Base-by-base conservation (phyloP, 2,888 invertebrate species). In the Smittia aterrima region DNA sequence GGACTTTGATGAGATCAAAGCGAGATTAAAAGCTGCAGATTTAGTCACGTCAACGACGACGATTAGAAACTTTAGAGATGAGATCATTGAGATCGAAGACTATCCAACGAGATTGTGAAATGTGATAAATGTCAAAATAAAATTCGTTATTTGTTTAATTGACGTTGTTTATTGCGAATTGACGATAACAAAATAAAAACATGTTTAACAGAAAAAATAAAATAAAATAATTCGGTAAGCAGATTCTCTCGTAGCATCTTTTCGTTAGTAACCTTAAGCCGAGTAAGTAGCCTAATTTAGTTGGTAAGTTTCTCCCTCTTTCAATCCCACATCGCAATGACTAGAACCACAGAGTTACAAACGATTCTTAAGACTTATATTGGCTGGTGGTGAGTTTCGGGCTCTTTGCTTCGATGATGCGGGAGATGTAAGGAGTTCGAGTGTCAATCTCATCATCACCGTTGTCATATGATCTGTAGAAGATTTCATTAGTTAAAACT, bases 371-470 rank as follows among this genome's bases (percentile, higher is more conserved):
- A 40, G 24, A 41, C 32, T 40, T 67, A 67, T 67, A 66, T 38
- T 66, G 66, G 41, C 64, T 74, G 38, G 66, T 47, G n/a, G 22
- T 68, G 68, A 75, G 66, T 68, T 58, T 73, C 9, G 75, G 53
- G 22, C 75, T 74, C 25, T 75, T 75, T 38, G 75, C 27, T 47
- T 75, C 75, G 41, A 76, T 47, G 25, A 75, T 22, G 9, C 62
- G 25, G 1, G 74, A 70, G 11, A 75, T 71, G 38, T 76, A 76
- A 1, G 76, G 76, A 13, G 76, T 74, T 73, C 74, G 75, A n/a
- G 74, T 76, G 38, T 75, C 75, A 20, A 70, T 64, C n/a, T 62
- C 25, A 64, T 75, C 70, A 1, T n/a, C 66, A 22, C 41, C 64
- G 22, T 64, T 1, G 20, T 62, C 53, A 13, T 74, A 54, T 22